Conservation (phyloP, 2,113 vertebrate species). For the Gallinago media region DNA sequence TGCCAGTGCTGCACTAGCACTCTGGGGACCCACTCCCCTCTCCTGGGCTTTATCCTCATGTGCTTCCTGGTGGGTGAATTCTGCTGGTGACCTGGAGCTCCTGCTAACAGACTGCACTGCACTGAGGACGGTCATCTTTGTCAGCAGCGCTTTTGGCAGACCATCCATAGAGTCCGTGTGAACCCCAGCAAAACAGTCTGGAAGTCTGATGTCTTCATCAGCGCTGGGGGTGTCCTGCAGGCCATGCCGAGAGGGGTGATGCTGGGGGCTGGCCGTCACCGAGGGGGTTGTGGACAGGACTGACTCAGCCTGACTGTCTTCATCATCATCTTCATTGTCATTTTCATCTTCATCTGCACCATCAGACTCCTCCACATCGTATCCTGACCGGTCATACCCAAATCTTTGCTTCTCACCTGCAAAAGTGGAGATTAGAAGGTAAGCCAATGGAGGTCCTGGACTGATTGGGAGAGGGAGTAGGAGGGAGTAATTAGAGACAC, state of each 20-base stretch:
- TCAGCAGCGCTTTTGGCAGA: constrained; percentile 88
- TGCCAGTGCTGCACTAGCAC: constrained; percentile 32
- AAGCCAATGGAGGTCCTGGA: background rate
- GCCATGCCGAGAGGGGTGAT: constrained; percentile 76
- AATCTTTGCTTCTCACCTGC: constrained; percentile 89
- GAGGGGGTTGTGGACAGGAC: constrained; percentile 94
- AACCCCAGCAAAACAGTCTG: constrained; percentile 60
- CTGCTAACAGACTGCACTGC: constrained; percentile 32
- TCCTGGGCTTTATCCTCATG: constrained; percentile 54
- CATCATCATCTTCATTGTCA: constrained; percentile 94
- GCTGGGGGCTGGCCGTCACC: constrained; percentile 92
- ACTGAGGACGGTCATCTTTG: constrained; percentile 91
- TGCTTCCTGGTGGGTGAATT: constrained; percentile 6
- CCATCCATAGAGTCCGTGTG: constrained; percentile 81
- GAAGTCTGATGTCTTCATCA: constrained; percentile 69
- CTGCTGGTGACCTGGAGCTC: constrained; percentile 45
- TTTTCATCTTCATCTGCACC: constrained; percentile 92
- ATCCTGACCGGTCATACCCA: constrained; percentile 85
- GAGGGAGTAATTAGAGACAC: background rate
- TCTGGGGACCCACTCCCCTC: background rate
- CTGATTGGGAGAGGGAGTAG: background rate
- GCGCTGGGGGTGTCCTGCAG: constrained; percentile 64
- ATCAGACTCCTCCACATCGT: constrained; percentile 93
- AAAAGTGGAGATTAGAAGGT: background rate
- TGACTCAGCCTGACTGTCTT: constrained; percentile 96